Evolutionary conservation across 1,140 invertebrate species (phyloP).

Genomic region (Trachymyrmex septentrionalis): DNA sequence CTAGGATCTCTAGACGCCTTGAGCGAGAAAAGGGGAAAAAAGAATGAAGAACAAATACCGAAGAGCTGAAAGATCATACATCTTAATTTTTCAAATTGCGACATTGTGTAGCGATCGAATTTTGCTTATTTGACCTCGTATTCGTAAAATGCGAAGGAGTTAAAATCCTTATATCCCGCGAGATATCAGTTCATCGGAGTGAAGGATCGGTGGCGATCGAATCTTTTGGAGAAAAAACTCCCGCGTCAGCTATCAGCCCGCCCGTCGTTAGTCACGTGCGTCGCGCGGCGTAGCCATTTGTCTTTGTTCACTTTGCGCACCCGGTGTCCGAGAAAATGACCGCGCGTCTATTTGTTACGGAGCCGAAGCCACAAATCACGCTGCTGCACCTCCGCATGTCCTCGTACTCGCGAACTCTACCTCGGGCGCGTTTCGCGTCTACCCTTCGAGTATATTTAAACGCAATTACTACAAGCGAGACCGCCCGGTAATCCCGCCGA

Average conservation of each 20-base stretch:
- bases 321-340: constrained; percentile 72
- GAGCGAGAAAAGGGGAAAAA: not conserved
- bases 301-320: constrained; percentile 70
- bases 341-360: constrained; percentile 65
- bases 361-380: constrained; percentile 73
- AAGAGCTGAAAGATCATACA: not conserved
- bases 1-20: constrained; percentile 26
- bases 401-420: constrained; percentile 62
- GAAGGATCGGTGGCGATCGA: constrained; percentile 40
- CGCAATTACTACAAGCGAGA: constrained; percentile 71
- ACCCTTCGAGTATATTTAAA: constrained; percentile 72
- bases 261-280: constrained; percentile 60
- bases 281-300: constrained; percentile 49
- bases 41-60: not conserved
- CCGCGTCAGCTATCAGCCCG: constrained; percentile 56
- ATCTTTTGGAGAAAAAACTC: constrained; percentile 48
- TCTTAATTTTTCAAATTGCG: not conserved
- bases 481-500: constrained; percentile 69
- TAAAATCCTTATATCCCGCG: constrained; percentile 5
- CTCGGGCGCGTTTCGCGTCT: constrained; percentile 36
- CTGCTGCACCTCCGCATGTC: constrained; percentile 60
- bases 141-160: not conserved
- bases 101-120: not conserved
- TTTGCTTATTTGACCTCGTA: not conserved
- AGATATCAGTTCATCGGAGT: constrained; percentile 1